Conservation (phyloP, 2,888 invertebrate genomes). For the Pycnomerus fuliginosus region DNA sequence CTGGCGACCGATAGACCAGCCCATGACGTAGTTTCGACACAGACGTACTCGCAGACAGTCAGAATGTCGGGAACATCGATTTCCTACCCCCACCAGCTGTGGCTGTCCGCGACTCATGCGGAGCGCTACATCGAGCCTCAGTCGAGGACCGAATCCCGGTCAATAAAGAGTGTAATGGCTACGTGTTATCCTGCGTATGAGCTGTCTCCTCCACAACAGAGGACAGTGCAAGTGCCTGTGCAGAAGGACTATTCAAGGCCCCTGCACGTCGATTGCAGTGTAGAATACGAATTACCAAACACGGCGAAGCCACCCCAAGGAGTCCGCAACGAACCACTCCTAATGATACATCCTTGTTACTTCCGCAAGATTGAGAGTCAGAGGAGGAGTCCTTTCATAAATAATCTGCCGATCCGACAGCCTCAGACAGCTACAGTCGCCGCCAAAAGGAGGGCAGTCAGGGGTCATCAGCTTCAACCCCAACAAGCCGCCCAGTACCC, state of each 20-base stretch:
- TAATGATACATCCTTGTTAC: slow-evolving; percentile 89
- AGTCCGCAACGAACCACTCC: slow-evolving; percentile 77
- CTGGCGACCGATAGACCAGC: slow-evolving; percentile 23
- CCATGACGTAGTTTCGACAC: slow-evolving; percentile 47
- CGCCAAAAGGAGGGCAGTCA: slow-evolving; percentile 32
- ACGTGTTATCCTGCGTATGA: slow-evolving; percentile 49
- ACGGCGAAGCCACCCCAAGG: slow-evolving; percentile 86
- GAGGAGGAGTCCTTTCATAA: slow-evolving; percentile 78
- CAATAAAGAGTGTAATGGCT: slow-evolving; percentile 43
- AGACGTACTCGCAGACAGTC: slow-evolving; percentile 51
- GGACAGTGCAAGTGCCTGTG: slow-evolving; percentile 47
- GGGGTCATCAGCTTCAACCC: slow-evolving; percentile 46
- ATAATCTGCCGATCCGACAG: slow-evolving; percentile 66
- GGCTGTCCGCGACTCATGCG: slow-evolving; percentile 22
- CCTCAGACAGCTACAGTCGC: slow-evolving; percentile 36
- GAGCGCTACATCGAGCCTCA: slow-evolving; percentile 33
- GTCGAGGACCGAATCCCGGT: slow-evolving; percentile 48
- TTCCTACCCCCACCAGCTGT: slow-evolving; percentile 52
- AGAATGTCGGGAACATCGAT: slow-evolving; percentile 52
- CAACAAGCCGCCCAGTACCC: slow-evolving; percentile 47
- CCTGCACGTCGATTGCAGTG: slow-evolving; percentile 87
- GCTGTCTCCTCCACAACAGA: slow-evolving; percentile 52
- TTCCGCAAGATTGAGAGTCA: slow-evolving; percentile 85
- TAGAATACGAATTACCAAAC: slow-evolving; percentile 87
- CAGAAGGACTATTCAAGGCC: slow-evolving; percentile 84